Conservation (phyloP, 2,888 invertebrate genomes). For the Melanargia galathea region DNA sequence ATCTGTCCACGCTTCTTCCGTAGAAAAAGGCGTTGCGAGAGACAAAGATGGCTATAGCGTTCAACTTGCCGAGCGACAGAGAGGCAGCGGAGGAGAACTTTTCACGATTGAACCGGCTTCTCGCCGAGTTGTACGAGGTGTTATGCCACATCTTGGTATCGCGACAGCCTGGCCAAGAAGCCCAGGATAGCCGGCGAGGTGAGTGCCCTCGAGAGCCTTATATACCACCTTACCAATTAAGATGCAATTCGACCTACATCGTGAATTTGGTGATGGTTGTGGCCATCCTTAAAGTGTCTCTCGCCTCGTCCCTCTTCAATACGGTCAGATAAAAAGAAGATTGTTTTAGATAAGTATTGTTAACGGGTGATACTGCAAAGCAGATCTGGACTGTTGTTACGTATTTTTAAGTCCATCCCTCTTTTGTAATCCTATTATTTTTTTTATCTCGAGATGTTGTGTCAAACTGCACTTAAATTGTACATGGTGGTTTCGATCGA, state of each 20-base stretch:
- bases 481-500: conserved; percentile 70
- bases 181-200: conserved; percentile 77
- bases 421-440: conserved; percentile 52
- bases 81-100: conserved; percentile 82
- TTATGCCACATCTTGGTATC: conserved; percentile 81
- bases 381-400: conserved; percentile 78
- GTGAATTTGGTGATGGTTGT: conserved; percentile 80
- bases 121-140: conserved; percentile 81
- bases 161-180: conserved; percentile 76
- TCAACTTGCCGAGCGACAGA: conserved; percentile 81
- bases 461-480: conserved; percentile 82
- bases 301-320: conserved; percentile 79
- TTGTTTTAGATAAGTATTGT: conserved; percentile 73
- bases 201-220: conserved; percentile 78
- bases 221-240: conserved; percentile 81
- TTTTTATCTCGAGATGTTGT: conserved; percentile 71
- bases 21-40: conserved; percentile 65
- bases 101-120: conserved; percentile 80
- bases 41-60: conserved; percentile 83
- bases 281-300: conserved; percentile 78
- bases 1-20: conserved; percentile 74
- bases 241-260: conserved; percentile 83
- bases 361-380: conserved; percentile 79
- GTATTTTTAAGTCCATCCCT: conserved; percentile 78
- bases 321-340: conserved; percentile 79